Evolutionary conservation across 2,888 invertebrate species (phyloP), one percentile per base, ranked within the genome.

Genomic region (Ornithoptera priamus): DNA sequence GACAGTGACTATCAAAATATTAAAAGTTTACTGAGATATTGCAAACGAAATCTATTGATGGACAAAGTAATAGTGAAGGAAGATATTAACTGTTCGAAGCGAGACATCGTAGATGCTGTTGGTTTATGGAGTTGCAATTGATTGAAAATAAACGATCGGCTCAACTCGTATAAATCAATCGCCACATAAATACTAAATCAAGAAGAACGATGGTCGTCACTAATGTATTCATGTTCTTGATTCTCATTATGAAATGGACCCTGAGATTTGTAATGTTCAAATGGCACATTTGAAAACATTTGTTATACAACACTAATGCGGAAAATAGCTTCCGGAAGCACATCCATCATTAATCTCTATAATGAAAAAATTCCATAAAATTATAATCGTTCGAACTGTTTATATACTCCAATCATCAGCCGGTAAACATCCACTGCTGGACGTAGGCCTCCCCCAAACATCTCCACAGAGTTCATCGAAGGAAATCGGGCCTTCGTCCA

Each of bases 101-200:
- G 62, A 24, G 57, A 69, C 69, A 62, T 42, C 30, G 56, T 56
- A 46, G 56, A 62, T 57, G 69, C 50, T 50, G 53, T 53, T 77
- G 75, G 76, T 79, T 83, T 82, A 84, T 81, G 80, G 76, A 77
- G 72, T 74, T 73, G 77, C 74, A 78, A 79, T 78, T 80, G 80
- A 84, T 83, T 84, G 78, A 80, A 81, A 83, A 81, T 80, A 78
- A 76, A 75, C 74, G 75, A 73, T 73, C 76, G 75, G 71, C 71
- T 62, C 57, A 66, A 70, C 57, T 61, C 68, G 67, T 30, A 74
- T 74, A 73, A 77, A 76, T 74, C 56, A 39, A 62, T 59, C 30
- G 67, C 65, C 56, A 69, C 69, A 72, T 72, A 69, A 72, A 69
- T 71, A 70, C 53, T 67, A 74, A 74, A 71, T 69, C 69, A 20